Evolutionary conservation across 2,113 vertebrate species (phyloP), one percentile per base, ranked within the genome.

Genomic region (Centropus unirufus): DNA sequence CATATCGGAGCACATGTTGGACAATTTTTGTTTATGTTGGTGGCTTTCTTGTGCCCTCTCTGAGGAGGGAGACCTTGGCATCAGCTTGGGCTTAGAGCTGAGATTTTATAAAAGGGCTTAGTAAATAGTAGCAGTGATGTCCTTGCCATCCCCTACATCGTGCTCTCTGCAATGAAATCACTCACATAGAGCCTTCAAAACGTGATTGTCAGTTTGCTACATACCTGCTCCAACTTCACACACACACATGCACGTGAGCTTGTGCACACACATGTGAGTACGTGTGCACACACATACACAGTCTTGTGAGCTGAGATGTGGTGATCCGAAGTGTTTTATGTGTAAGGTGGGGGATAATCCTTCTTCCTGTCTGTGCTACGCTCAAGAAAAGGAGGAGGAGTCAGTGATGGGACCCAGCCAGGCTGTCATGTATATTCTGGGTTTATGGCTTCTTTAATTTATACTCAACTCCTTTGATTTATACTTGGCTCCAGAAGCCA

Each of bases 361-460:
- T 67, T 72, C 39, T 40, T 52, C 14, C 34, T 73, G 34, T 17
- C 22, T 62, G 8, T 46, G 32, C 13, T 49, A 0, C 51, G 16
- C 55, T 81, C 30, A 61, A 44, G 54, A 52, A 51, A 46, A 74
- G 39, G 30, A 30, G 39, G 30, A 30, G 15, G 12, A 7, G 9
- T 34, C 8, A 5, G 11, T 14, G 75, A 21, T 59, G 76, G 34
- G 44, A 75, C 55, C 23, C 44, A 78, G 72, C 52, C 54, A 80
- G 40, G 30, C 22, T 52, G 54, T 72, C 42, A 2, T 26, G 34
- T 76, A 7, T 75, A 51, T 90, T 87, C 61, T 89, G 66, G 19
- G 44, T 24, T 92, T 94, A 81, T 42, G 76, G 39, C 12, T 75
- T 6, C 67, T 66, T 62, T 85, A 26, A 91, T 79, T 94, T 91